Base-by-base conservation (phyloP, 2,888 invertebrate species). In the Drosophila paranaensis region DNA sequence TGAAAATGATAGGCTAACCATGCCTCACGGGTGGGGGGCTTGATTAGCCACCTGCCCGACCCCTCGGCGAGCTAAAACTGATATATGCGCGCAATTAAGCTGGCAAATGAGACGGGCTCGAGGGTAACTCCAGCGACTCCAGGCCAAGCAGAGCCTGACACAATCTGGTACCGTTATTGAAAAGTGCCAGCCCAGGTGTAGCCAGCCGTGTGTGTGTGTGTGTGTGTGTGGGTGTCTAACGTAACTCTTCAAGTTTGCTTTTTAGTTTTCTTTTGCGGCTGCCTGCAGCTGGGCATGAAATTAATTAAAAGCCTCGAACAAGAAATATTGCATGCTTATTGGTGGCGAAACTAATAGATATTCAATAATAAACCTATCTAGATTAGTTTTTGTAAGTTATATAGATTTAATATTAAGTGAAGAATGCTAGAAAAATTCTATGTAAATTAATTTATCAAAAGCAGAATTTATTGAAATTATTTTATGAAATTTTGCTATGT, bases 161-260 rank as follows among this genome's bases (percentile, higher is more conserved):
- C 89, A 82, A 79, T 77, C 79, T 79, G 88, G 83, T 76, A 89
- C 89, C 72, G 75, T 85, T 88, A 90, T 90, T 90, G 85, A 84
- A 90, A 88, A 90, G 42, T 61, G 54, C 54, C 74, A 39, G 57
- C 58, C 45, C 30, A 51, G 43, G 57, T 72, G 56, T 43, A 45
- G 3, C 10, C 16, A 43, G 6, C 43, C 45, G 39, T 45, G 33
- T 48, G 30, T 10, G 14, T 27, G 48, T 11, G 13, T 45, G 48
- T 48, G 58, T 40, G 43, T 10, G 33, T 16, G 42, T 39, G 43
- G 33, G 46, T 58, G 68, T 13, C 51, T 20, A 50, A n/a, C 11
- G 37, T 37, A 27, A 60, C 53, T 39, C 33, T 48, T 14, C 27
- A 35, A 57, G 50, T 62, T 64, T 46, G 25, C 25, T 20, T 53